A percentile compares a stretch with the other conserved stretches of the same genome.
Evolutionary conservation across 2,888 invertebrate genomes (phyloP).

Genomic region (Drosophila anomalipes): DNA sequence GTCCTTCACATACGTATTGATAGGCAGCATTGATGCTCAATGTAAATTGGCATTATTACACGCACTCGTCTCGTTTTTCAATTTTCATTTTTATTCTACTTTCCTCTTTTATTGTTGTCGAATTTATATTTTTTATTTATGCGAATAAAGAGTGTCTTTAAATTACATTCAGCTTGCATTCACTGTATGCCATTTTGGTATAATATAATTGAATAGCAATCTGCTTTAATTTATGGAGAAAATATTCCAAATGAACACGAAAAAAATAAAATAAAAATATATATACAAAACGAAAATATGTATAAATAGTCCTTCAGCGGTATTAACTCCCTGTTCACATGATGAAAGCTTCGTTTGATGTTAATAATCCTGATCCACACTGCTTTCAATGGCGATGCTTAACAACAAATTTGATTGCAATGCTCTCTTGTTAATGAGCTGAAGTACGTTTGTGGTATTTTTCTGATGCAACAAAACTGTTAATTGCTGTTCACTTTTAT

Average conservation of each 20-base stretch:
- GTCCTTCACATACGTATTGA: constrained; percentile 25
- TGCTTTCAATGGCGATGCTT: background rate
- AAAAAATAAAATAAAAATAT: background rate
- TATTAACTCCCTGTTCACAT: background rate
- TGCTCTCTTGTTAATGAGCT: background rate
- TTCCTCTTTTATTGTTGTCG: constrained; percentile 1
- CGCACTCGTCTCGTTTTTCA: constrained; percentile 18
- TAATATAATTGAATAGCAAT: background rate
- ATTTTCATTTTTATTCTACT: background rate
- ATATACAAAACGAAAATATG: background rate
- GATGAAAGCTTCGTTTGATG: constrained; percentile 5
- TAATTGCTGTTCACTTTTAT: background rate
- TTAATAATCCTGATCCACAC: background rate
- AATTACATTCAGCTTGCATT: constrained; percentile 19
- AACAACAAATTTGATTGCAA: background rate
- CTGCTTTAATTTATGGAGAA: constrained; percentile 1
- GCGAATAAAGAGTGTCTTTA: background rate
- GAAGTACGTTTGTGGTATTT: background rate
- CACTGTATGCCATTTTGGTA: constrained; percentile 15
- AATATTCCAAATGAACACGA: background rate
- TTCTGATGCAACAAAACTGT: background rate
- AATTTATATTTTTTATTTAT: background rate
- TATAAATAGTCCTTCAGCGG: background rate
- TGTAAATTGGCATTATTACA: constrained; percentile 59
- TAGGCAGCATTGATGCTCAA: constrained; percentile 25